Base-by-base conservation (phyloP, 2,888 invertebrate genomes). In the Agelastica alni region DNA sequence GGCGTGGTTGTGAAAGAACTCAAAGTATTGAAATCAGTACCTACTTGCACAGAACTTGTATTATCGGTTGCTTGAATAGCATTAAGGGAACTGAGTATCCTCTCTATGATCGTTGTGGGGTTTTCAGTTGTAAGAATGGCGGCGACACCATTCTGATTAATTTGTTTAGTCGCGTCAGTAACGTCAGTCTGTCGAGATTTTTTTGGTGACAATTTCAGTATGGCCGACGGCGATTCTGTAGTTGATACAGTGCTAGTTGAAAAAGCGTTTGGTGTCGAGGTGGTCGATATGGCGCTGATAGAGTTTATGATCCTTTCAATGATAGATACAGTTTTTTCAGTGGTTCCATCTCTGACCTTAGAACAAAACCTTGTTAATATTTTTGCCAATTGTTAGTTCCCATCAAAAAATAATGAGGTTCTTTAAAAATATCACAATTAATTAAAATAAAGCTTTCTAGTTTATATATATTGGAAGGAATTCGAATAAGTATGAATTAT, bases 241-340 rank as follows among this genome's bases (percentile, higher is more conserved):
- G 63, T 59, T 49, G 62, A 60, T 31, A 51, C 44, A 13, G 61
- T 53, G 37, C 45, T 57, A 17, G 48, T 53, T 18, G 56, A 65
- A 3, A 68, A 61, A 28, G 59, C 45, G 13, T 60, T 62, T 4
- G 48, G 54, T 37, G 62, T 45, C 32, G 68, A 56, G 16, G 75
- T 72, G 5, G 76, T 74, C 36, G 74, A 71, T 57, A 73, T 75
- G 46, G 75, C 70, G 10, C 76, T 73, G 55, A 77, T 75, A 51
- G 75, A 75, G 61, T 75, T 76, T 56, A 77, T 77, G 31, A 77
- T 76, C 67, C 74, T 68, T 63, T 77, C 77, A 32, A 77, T 74
- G 53, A 77, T 74, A 12, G 76, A 76, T 12, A 72, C 65, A 30
- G 72, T 65, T 66, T 73, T 74, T 62, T 72, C 71, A 9, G 72